Evolutionary conservation across 2,113 vertebrate species (phyloP).

Genomic region (Esox niger): DNA sequence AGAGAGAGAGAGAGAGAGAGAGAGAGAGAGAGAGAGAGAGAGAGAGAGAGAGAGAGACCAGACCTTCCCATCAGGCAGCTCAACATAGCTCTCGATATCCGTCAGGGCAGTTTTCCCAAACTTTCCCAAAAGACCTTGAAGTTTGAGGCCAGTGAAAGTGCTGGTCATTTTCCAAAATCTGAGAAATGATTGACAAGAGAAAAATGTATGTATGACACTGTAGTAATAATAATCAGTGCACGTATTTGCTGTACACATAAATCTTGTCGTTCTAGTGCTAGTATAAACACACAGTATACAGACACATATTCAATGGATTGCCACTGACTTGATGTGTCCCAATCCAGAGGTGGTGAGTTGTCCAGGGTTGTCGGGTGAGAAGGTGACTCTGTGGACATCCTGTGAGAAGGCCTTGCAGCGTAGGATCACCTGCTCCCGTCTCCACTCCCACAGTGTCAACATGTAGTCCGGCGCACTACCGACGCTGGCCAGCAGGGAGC

Average conservation of each 20-base stretch:
- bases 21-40: too few species aligned
- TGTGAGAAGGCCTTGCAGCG: conserved; percentile 86
- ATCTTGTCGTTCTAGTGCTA: neutral
- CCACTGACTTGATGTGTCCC: conserved; percentile 88
- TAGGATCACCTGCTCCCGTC: conserved; percentile 78
- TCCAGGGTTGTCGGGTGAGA: conserved; percentile 82
- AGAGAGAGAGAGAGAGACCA: too few species aligned
- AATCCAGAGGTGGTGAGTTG: conserved; percentile 85
- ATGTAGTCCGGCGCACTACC: conserved; percentile 83
- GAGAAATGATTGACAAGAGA: conserved; percentile 12
- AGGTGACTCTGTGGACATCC: conserved; percentile 86
- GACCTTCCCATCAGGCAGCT: conserved; percentile 92
- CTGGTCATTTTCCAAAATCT: conserved; percentile 93
- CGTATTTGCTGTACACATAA: neutral
- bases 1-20: too few species aligned
- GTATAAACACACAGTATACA: neutral
- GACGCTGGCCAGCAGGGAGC: conserved; percentile 83
- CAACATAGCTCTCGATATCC: conserved; percentile 84
- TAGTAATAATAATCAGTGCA: neutral
- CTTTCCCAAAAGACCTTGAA: conserved; percentile 84
- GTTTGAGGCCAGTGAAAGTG: conserved; percentile 88
- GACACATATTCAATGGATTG: neutral
- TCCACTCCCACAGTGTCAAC: conserved; percentile 93
- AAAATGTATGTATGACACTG: neutral
- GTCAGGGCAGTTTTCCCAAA: conserved; percentile 86